Evolutionary conservation across 2,888 invertebrate genomes (phyloP), one percentile per base, ranked within the genome.

Genomic region (Tetragonisca angustula): DNA sequence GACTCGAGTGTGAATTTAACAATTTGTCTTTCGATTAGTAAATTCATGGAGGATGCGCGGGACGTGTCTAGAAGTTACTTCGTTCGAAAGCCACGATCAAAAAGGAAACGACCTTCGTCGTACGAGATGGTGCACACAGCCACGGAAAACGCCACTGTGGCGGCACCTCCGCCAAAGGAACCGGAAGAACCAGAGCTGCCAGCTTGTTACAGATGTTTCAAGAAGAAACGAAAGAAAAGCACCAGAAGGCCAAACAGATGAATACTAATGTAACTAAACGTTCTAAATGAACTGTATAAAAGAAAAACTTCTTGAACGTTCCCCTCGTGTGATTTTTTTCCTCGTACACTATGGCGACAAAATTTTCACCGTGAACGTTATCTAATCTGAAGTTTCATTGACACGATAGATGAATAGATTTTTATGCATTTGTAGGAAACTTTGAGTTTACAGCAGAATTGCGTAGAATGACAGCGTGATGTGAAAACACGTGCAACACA

Each of bases 131-230:
- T 84, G 19, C 75, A 89, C 76, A 81, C 80, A 2, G 88, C 79
- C 2, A 88, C 89, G 75, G 90, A 90, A 76, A 83, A 86, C 24
- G 79, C 43, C 52, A 59, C 49, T 19, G 56, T 76, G 19, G 50
- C 82, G 4, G 76, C 70, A 17, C 9, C 61, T 4, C 27, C 27
- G 17, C 76, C 85, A 9, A 84, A 61, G 17, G 85, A 90, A 77
- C 85, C 81, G 43, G 89, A 90, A 6, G 92, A 90, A 65, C 87
- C 89, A 43, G 83, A 91, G 19, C 87, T 91, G 36, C 88, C 88
- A 0, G 89, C 90, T 54, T 93, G 93, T 65, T 92, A 89, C 75
- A 87, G 76, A 52, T 93, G 93, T 87, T 93, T 91, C 84, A 92
- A 89, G 69, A 92, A 91, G 78, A 93, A 92, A 67, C 81, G 82